phyloP scores from a whole-genome alignment of 2,797 vertebrate species.

The Gymnocypris eckloni region DNA sequence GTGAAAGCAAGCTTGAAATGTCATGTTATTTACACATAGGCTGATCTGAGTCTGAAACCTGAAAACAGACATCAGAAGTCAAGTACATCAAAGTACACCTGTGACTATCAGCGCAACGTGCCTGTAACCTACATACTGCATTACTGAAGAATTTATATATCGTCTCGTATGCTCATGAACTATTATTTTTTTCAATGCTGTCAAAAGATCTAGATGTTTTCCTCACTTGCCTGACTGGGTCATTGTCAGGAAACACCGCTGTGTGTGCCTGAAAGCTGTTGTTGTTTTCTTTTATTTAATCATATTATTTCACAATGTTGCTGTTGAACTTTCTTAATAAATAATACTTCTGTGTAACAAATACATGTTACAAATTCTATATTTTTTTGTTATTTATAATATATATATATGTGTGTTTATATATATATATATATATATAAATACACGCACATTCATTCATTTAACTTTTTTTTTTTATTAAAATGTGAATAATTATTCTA shows the following conservation, averaged over 20 bases:
- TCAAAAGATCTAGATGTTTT: neutral
- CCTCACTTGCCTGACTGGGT: neutral
- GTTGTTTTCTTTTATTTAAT: neutral
- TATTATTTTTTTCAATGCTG: neutral
- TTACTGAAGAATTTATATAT: neutral
- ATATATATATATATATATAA: no score
- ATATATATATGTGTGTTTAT: no score
- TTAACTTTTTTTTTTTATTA: no score
- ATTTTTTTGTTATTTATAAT: neutral
- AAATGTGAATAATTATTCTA: neutral
- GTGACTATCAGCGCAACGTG: conserved; percentile 1
- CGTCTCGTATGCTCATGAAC: neutral
- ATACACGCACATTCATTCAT: no score
- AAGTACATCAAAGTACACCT: conserved; percentile 31
- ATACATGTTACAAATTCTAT: neutral
- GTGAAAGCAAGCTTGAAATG: conserved; percentile 15
- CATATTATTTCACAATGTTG: neutral
- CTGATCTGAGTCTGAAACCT: neutral
- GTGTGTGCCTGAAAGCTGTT: neutral
- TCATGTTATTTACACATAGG: neutral
- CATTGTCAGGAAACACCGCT: neutral
- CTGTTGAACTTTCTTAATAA: neutral
- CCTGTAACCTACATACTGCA: neutral
- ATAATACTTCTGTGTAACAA: neutral
- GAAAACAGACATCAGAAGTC: conserved; percentile 22